Evolutionary conservation across 2,797 vertebrate species (phyloP).

Genomic region (Hemitrygon akajei): DNA sequence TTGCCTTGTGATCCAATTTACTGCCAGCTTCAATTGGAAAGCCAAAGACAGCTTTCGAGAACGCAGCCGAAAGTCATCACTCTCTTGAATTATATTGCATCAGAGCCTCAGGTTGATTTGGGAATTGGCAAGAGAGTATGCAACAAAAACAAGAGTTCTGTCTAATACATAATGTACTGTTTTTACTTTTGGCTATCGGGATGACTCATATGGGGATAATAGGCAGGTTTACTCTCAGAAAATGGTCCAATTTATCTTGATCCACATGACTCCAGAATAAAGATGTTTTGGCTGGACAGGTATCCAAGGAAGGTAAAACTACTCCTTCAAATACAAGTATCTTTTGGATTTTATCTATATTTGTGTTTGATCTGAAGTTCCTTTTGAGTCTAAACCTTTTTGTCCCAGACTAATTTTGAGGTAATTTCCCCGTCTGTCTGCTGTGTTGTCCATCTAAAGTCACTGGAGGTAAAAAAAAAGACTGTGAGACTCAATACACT

Average conservation of each 20-base stretch:
- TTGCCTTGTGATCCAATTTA: not conserved
- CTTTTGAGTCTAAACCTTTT: not conserved
- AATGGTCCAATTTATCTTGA: conserved; percentile 21
- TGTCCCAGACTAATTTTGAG: conserved; percentile 12
- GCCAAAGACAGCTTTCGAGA: not conserved
- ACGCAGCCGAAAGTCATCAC: not conserved
- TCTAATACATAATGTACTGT: not conserved
- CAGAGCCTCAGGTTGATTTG: not conserved
- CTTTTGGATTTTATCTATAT: conserved; percentile 18
- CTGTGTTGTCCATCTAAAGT: not conserved
- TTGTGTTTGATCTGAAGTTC: conserved; percentile 12
- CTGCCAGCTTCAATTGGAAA: not conserved
- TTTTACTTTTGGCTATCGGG: not conserved
- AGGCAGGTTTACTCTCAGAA: conserved; percentile 6
- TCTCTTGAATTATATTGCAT: not conserved
- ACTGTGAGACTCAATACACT: not conserved
- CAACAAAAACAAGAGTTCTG: conserved; percentile 3
- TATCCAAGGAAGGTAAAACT: conserved; percentile 8
- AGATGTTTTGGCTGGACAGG: conserved; percentile 18
- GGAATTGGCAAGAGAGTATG: not conserved
- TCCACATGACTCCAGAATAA: conserved; percentile 31
- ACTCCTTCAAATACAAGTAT: conserved; percentile 1
- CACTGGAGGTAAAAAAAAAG: not conserved
- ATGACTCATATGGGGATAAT: conserved; percentile 25
- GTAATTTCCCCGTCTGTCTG: not conserved